A percentile compares a stretch with the other conserved stretches of the same genome.
Evolutionary conservation across 35 echinoderm and acorn worm species (phyloP).

Genomic region (Stichopus chloronotus): DNA sequence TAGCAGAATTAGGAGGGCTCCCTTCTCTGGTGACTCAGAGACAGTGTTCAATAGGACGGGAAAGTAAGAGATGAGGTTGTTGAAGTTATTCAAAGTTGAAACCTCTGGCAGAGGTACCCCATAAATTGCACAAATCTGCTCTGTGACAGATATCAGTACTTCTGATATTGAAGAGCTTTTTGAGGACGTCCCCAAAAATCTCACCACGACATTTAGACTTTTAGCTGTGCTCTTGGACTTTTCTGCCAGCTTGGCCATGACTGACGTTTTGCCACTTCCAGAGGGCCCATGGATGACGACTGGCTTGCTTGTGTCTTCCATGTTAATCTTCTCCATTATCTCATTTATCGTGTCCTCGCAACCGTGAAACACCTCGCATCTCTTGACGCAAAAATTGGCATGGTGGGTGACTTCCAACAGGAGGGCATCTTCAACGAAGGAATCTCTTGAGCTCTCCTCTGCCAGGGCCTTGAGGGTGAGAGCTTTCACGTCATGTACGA

Average conservation of each 20-base stretch:
- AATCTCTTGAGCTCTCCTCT: neutral
- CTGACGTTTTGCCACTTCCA: slow-evolving; percentile 90
- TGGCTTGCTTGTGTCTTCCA: slow-evolving; percentile 44
- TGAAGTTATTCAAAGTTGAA: slow-evolving; percentile 54
- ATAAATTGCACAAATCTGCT: slow-evolving; percentile 81
- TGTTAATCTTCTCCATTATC: slow-evolving; percentile 56
- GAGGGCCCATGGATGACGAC: slow-evolving; percentile 77
- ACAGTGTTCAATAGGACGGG: slow-evolving; percentile 67
- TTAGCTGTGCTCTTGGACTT: slow-evolving; percentile 33
- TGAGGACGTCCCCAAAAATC: slow-evolving; percentile 89
- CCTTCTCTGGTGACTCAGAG: slow-evolving; percentile 32
- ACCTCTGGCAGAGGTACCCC: slow-evolving; percentile 40
- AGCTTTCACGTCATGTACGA: slow-evolving; percentile 66
- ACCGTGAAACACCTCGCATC: slow-evolving; percentile 80
- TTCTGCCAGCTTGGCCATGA: slow-evolving; percentile 77
- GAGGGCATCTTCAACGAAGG: slow-evolving; percentile 51
- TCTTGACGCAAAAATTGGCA: slow-evolving; percentile 80
- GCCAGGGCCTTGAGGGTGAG: slow-evolving; percentile 50
- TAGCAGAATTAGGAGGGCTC: slow-evolving; percentile 74
- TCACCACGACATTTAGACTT: slow-evolving; percentile 49
- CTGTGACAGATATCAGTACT: slow-evolving; percentile 56
- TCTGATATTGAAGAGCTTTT: slow-evolving; percentile 78
- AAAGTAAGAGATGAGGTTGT: slow-evolving; percentile 74
- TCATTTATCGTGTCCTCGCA: slow-evolving; percentile 69
- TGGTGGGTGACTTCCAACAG: slow-evolving; percentile 79